A percentile compares a stretch with the other conserved stretches of the same genome.
Conservation (phyloP, 2,888 invertebrate species). For the Eilema sororculum region DNA sequence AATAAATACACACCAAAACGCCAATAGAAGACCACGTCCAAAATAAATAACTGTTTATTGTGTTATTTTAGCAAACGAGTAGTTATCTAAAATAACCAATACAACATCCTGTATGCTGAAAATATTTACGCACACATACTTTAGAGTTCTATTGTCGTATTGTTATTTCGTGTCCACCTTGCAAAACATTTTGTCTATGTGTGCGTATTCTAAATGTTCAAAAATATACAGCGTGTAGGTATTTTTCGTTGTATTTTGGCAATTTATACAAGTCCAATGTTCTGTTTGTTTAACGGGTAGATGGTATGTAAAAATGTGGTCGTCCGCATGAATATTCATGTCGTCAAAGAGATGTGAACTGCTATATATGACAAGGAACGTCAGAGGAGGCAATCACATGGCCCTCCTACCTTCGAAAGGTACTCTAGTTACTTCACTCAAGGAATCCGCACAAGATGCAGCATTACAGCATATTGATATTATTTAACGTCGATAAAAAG, state of each 20-base stretch:
- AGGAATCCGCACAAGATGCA: not conserved
- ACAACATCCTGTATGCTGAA: not conserved
- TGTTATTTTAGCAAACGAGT: not conserved
- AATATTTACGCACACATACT: not conserved
- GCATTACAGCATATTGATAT: not conserved
- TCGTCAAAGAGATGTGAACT: not conserved
- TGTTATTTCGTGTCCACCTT: not conserved
- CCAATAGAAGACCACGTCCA: no score
- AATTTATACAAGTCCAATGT: slow-evolving; percentile 8
- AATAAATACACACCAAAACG: no score
- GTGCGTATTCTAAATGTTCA: not conserved
- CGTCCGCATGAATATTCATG: slow-evolving; percentile 13
- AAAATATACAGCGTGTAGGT: not conserved
- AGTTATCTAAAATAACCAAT: not conserved
- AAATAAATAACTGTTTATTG: not conserved
- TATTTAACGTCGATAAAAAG: no score
- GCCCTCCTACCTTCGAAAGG: not conserved
- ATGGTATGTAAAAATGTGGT: slow-evolving; percentile 9
- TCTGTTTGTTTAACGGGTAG: slow-evolving; percentile 28
- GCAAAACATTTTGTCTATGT: not conserved
- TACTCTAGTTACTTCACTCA: not conserved
- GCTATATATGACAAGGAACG: not conserved
- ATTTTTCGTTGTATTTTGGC: slow-evolving; percentile 5
- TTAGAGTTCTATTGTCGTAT: not conserved
- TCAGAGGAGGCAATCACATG: not conserved